Percentiles rank a stretch among this genome's conserved stretches.
Evolutionary conservation across 2,113 vertebrate species (phyloP).

Genomic region (Oryzias celebensis): DNA sequence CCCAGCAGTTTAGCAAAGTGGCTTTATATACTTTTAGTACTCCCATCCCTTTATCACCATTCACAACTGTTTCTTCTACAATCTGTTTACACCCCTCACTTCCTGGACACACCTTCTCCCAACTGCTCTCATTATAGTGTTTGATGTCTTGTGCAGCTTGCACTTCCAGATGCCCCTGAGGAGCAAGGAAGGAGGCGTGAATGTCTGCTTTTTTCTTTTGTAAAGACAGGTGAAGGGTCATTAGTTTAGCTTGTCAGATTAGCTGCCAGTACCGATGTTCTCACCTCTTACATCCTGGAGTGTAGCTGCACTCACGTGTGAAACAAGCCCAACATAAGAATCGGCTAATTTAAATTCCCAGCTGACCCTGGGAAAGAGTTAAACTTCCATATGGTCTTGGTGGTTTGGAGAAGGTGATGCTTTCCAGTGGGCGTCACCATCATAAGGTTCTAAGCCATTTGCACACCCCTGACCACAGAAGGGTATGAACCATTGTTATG

Average conservation of each 20-base stretch:
- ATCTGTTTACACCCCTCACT: constrained; percentile 74
- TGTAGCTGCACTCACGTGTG: constrained; percentile 44
- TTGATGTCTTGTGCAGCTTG: constrained; percentile 75
- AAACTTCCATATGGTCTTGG: constrained; percentile 57
- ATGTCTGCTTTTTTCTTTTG: constrained; percentile 53
- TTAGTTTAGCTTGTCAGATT: constrained; percentile 72
- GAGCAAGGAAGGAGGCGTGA: constrained; percentile 70
- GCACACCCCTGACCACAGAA: constrained; percentile 50
- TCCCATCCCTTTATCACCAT: constrained; percentile 38
- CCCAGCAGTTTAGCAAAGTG: constrained; percentile 39
- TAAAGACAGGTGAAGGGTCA: constrained; percentile 74
- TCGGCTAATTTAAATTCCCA: constrained; percentile 23
- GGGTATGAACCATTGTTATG: constrained; percentile 62
- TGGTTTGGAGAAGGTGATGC: constrained; percentile 61
- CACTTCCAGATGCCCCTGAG: constrained; percentile 74
- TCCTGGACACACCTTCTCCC: constrained; percentile 79
- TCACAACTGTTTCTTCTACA: constrained; percentile 64
- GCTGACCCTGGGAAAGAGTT: constrained; percentile 42
- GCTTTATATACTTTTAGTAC: constrained; percentile 29
- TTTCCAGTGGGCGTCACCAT: constrained; percentile 62
- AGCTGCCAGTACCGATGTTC: constrained; percentile 64
- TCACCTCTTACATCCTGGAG: constrained; percentile 53
- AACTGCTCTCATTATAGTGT: constrained; percentile 78
- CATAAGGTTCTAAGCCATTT: constrained; percentile 66
- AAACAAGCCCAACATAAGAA: constrained; percentile 48